Conservation (phyloP, 2,888 invertebrate species). For the Euspilapteryx auroguttella region DNA sequence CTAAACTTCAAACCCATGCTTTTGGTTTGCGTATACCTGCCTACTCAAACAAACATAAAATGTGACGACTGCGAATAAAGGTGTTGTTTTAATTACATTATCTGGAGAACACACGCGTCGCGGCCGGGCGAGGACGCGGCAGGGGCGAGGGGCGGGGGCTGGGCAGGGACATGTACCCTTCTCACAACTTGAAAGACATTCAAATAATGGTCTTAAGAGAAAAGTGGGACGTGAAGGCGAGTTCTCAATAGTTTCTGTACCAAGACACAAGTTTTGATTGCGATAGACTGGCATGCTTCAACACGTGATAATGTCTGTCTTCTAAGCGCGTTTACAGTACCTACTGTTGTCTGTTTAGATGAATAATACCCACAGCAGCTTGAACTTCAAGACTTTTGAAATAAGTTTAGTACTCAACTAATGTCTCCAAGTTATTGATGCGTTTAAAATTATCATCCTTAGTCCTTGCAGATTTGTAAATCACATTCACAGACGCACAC, state of each 20-base stretch:
- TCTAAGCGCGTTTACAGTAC: too few species aligned
- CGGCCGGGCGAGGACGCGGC: slow-evolving; percentile 7
- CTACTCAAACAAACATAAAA: slow-evolving; percentile 7
- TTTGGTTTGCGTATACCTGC: too few species aligned
- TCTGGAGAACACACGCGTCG: slow-evolving; percentile 46
- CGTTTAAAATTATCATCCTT: too few species aligned
- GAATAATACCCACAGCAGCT: background rate
- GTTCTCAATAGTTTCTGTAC: slow-evolving; percentile 9
- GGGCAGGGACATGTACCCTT: slow-evolving; percentile 32
- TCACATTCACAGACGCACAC: background rate
- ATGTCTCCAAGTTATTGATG: too few species aligned
- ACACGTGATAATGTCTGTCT: too few species aligned
- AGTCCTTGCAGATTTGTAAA: background rate
- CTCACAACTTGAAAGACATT: slow-evolving; percentile 58
- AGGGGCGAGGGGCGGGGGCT: slow-evolving; percentile 13
- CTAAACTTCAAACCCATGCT: too few species aligned
- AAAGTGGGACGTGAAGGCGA: slow-evolving; percentile 24
- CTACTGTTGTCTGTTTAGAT: background rate
- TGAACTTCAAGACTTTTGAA: background rate
- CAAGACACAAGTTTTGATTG: slow-evolving; percentile 43
- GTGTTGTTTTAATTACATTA: slow-evolving; percentile 63
- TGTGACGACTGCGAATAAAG: slow-evolving; percentile 37
- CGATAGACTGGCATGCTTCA: slow-evolving; percentile 33
- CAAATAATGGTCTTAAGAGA: slow-evolving; percentile 56
- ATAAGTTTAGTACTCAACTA: too few species aligned